Evolutionary conservation across 2,888 invertebrate genomes (phyloP).

Genomic region (Caenorhabditis parvicauda): DNA sequence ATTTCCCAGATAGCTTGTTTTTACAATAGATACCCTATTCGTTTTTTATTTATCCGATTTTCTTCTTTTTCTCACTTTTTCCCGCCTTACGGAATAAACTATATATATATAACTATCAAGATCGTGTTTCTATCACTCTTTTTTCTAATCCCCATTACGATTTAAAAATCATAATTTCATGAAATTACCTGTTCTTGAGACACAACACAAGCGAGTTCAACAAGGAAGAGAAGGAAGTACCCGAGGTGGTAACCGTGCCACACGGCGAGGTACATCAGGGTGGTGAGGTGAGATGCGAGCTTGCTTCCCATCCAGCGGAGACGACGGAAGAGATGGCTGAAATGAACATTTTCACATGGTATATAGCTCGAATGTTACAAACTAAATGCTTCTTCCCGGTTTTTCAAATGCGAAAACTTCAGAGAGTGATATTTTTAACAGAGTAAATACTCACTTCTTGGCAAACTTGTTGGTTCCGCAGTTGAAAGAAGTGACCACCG

Average conservation of each 20-base stretch:
- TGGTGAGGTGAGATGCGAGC: conserved; percentile 76
- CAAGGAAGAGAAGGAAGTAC: conserved; percentile 86
- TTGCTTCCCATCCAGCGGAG: conserved; percentile 84
- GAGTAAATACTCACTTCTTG: conserved; percentile 70
- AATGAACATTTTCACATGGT: no score
- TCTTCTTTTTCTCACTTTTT: no score
- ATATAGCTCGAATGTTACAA: no score
- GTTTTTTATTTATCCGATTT: no score
- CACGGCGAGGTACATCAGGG: conserved; percentile 82
- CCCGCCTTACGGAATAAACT: no score
- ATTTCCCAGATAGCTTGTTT: no score
- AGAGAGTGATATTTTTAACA: not conserved
- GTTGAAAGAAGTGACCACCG: conserved; percentile 88
- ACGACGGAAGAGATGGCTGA: conserved; percentile 80
- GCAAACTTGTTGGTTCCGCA: conserved; percentile 93
- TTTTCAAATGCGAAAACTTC: no score
- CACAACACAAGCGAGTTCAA: conserved; percentile 84
- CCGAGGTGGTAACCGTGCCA: conserved; percentile 96
- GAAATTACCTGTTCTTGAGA: conserved; percentile 80
- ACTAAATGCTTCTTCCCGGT: no score
- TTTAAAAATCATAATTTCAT: not conserved
- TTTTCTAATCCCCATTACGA: not conserved
- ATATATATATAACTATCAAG: no score
- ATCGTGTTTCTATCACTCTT: no score
- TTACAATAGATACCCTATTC: no score